Evolutionary conservation across 2,113 vertebrate genomes (phyloP).

Genomic region (Triplophysa tibetana): DNA sequence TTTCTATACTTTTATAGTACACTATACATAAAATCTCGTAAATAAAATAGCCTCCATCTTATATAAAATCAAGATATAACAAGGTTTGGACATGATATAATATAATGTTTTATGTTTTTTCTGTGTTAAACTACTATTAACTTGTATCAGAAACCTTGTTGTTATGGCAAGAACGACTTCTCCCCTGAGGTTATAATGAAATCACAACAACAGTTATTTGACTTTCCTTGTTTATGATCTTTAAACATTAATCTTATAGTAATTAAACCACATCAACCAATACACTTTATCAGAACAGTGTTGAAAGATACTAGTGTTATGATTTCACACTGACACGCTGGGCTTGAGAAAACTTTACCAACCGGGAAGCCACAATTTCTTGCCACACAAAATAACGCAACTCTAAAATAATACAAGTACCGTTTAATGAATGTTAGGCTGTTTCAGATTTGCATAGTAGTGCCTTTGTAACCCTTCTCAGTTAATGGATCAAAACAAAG

Average conservation of each 20-base stretch:
- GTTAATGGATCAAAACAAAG: conserved; percentile 8
- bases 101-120: not conserved
- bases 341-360: not conserved
- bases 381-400: not conserved
- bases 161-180: conserved; percentile 11
- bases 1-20: not conserved
- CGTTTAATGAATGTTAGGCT: not conserved
- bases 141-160: not conserved
- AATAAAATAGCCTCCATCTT: not conserved
- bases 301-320: not conserved
- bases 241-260: not conserved
- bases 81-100: too few species aligned
- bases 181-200: conserved; percentile 13
- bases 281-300: not conserved
- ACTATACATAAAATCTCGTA: not conserved
- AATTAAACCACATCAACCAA: not conserved
- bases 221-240: not conserved
- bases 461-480: not conserved
- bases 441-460: conserved; percentile 32
- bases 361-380: not conserved
- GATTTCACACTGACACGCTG: not conserved
- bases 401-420: conserved; percentile 14
- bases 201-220: not conserved
- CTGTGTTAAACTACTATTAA: not conserved
- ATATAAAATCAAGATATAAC: not conserved